These are phyloP conservation scores for Psittacus erithacus DNA, from an alignment of 2,113 vertebrate genomes.

Conservation along the genomic window DNA sequence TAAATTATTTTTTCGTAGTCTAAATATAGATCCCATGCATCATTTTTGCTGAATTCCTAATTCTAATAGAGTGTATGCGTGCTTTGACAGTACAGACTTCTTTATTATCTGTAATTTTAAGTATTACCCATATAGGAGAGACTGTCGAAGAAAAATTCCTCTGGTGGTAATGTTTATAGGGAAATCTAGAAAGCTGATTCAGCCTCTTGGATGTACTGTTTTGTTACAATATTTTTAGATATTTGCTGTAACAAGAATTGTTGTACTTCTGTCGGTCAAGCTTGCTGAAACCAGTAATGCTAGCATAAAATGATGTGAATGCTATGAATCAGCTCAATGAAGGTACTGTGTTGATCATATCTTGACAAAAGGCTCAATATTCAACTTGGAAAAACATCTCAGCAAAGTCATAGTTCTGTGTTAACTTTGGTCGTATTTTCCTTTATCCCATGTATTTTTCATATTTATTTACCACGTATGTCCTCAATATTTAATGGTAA, in stretches of 20 bases:
- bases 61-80: not conserved
- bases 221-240: constrained; percentile 36
- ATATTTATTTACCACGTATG: not conserved
- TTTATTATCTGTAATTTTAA: not conserved
- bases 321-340: not conserved
- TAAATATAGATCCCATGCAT: not conserved
- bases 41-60: not conserved
- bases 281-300: constrained; percentile 50
- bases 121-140: not conserved
- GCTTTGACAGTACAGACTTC: not conserved
- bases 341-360: not conserved
- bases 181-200: not conserved
- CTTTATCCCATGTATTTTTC: not conserved
- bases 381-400: not conserved
- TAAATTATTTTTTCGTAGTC: not conserved
- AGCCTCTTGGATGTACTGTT: not conserved
- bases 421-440: not conserved
- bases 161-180: not conserved
- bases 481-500: not conserved
- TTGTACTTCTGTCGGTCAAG: constrained; percentile 1
- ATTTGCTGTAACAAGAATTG: constrained; percentile 48
- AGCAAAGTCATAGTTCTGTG: not conserved
- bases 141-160: not conserved
- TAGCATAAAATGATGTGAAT: constrained; percentile 17
- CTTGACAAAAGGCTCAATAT: constrained; percentile 16